These are phyloP conservation scores for Saccostrea cuccullata DNA, from an alignment of 1,140 invertebrate genomes.

Conservation along the genomic window DNA sequence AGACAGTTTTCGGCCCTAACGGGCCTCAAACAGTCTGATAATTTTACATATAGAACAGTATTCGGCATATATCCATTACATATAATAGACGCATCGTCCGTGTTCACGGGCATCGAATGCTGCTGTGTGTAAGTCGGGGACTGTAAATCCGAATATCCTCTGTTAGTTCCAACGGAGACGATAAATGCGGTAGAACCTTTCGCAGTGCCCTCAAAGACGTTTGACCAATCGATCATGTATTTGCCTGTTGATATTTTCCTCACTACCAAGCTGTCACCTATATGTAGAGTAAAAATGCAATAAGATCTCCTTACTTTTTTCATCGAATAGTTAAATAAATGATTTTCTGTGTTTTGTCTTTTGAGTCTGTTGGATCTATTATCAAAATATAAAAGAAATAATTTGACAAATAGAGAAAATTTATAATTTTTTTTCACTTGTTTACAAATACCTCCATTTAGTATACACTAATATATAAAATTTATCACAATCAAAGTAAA, in stretches of 20 bases:
- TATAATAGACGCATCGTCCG: not conserved
- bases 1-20: too few relatives aligned
- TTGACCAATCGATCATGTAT: not conserved
- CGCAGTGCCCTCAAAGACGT: not conserved
- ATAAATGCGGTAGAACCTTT: not conserved
- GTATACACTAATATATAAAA: not conserved
- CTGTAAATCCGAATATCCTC: not conserved
- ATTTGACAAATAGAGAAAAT: not conserved
- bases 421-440: not conserved
- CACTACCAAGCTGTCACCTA: not conserved
- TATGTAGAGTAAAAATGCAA: not conserved
- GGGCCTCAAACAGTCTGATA: too few relatives aligned
- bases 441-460: not conserved
- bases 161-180: not conserved
- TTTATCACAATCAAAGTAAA: too few relatives aligned
- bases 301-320: not conserved
- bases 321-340: not conserved
- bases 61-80: too few relatives aligned
- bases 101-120: not conserved
- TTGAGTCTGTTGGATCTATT: not conserved
- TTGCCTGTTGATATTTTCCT: not conserved
- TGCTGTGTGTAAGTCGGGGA: not conserved
- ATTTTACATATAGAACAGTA: too few relatives aligned
- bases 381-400: not conserved
- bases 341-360: not conserved